Evolutionary conservation across 2,113 vertebrate genomes (phyloP), one percentile per base, ranked within the genome.

Genomic region (Bufo gargarizans): DNA sequence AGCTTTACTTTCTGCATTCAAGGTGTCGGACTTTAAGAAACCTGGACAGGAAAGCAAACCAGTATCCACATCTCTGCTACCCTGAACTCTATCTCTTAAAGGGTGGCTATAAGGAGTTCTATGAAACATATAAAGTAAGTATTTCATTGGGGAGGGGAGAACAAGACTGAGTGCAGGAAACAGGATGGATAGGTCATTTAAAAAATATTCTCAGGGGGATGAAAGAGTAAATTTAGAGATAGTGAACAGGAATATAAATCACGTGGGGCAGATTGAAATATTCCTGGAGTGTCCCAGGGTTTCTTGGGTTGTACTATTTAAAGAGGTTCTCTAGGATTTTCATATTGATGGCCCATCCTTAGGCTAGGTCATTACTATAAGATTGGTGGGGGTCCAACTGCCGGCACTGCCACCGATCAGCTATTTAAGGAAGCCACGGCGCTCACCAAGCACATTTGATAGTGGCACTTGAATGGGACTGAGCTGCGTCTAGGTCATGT

Each of bases 91-190:
- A 95, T 89, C 88, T 95, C 83, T 92, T 96, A 89, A 92, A 91
- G 85, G 95, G 95, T 1, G 95, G 94, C 77, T 95, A 95, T 90
- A 92, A 92, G 89, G 93, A 95, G 45, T 95, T 96, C 88, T 95
- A 93, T 85, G 91, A 89, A 78, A 91, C 91, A 45, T 92, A 92
- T 85, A 90, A 4, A 92, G 94, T 96, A 93, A 58, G 89, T 49
- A 76, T 56, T 63, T 53, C 2, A 14, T 72, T 61, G 13, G 1
- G 14, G 45, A 20, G n/a, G 10, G 22, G 12, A 67, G 10, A 1
- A 63, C 2, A 63, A 6, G 12, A 1, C 69, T 14, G 11, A 13
- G 33, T 43, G 22, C 22, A n/a, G 61, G 61, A 65, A 65, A 65
- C 61, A 33, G 9, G n/a, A 33, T 67, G 63, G 63, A n/a, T 8